Evolutionary conservation across 2,113 vertebrate species (phyloP).

Genomic region (Rhynchomys soricoides): DNA sequence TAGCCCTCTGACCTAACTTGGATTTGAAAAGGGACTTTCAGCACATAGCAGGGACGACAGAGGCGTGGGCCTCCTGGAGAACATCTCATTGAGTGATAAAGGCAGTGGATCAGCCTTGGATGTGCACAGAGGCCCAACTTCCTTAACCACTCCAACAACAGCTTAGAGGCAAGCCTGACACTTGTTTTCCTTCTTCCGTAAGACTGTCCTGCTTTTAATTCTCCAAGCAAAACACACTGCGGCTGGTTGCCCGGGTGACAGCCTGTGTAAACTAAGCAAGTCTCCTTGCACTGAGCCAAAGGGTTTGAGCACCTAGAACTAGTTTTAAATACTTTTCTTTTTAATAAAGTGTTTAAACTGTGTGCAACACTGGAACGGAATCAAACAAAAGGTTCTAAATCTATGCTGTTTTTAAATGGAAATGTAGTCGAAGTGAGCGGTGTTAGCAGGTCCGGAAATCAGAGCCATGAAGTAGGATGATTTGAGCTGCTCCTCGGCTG

Average conservation of each 20-base stretch:
- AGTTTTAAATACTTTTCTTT: neutral
- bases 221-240: conserved; percentile 42
- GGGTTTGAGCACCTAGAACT: neutral
- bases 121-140: neutral
- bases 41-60: neutral
- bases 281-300: conserved; percentile 2
- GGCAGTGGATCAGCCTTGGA: neutral
- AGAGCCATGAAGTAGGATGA: conserved; percentile 41
- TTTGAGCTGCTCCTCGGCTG: neutral
- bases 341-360: neutral
- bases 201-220: conserved; percentile 51
- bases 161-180: neutral
- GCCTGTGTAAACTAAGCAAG: conserved; percentile 79
- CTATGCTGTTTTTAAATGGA: neutral
- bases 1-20: conserved; percentile 9
- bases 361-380: neutral
- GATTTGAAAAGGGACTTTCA: neutral
- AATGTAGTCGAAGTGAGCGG: neutral
- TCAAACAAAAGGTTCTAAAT: neutral
- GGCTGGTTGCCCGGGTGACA: conserved; percentile 81
- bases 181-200: conserved; percentile 61
- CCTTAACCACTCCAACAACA: neutral
- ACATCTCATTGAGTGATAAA: neutral
- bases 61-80: neutral
- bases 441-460: conserved; percentile 49